Conservation (phyloP, 2,888 invertebrate species). For the Drosophila barbarae region DNA sequence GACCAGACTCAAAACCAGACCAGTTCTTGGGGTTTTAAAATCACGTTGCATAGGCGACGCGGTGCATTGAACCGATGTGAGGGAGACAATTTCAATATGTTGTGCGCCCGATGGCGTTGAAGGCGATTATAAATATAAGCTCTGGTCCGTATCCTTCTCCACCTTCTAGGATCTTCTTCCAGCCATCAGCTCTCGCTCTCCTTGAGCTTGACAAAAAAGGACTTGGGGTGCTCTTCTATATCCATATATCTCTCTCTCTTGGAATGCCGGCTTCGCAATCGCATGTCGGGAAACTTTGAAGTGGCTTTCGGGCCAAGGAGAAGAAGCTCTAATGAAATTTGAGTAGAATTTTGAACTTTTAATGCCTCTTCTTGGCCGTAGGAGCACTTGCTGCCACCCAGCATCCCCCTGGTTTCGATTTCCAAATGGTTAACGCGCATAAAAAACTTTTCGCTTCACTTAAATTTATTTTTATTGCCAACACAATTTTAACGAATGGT, state of each 20-base stretch:
- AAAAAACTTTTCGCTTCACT: constrained; percentile 27
- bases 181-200: not conserved
- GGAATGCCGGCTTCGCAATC: constrained; percentile 11
- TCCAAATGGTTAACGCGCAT: constrained; percentile 15
- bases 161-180: not conserved
- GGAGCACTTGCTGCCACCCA: constrained; percentile 1
- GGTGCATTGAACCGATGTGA: constrained; percentile 30
- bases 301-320: constrained; percentile 21
- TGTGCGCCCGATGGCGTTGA: constrained; percentile 35
- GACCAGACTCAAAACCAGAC: constrained; percentile 26
- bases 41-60: constrained; percentile 24
- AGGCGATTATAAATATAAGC: constrained; percentile 40
- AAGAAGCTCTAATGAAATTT: constrained; percentile 32
- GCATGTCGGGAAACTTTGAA: constrained; percentile 34
- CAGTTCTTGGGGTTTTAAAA: constrained; percentile 20
- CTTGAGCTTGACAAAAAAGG: constrained; percentile 2
- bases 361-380: constrained; percentile 19
- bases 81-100: constrained; percentile 43
- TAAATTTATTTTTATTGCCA: constrained; percentile 30
- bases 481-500: constrained; percentile 11
- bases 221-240: constrained; percentile 3
- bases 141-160: not conserved
- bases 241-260: constrained; percentile 4
- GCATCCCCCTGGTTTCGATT: constrained; percentile 1
- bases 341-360: constrained; percentile 37